Percentiles rank a stretch among this genome's conserved stretches.
phyloP scores from a whole-genome alignment of 2,113 vertebrate genomes.

The Ovis aries region DNA sequence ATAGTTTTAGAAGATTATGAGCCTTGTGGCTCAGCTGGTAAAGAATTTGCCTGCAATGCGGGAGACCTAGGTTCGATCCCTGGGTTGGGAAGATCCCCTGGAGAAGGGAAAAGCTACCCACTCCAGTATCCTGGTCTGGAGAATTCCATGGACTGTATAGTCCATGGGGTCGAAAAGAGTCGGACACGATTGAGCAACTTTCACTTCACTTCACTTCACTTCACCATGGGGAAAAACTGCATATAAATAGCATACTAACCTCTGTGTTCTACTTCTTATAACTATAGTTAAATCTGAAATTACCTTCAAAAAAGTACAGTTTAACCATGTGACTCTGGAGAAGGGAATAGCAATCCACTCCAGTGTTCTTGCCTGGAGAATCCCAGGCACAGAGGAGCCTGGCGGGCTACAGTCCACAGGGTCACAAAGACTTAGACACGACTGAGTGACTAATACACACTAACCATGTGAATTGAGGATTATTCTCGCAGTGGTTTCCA shows the following conservation, averaged over 20 bases:
- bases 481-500: background rate
- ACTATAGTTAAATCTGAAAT: background rate
- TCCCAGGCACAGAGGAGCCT: background rate
- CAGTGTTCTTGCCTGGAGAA: background rate
- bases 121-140: background rate
- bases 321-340: background rate
- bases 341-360: background rate
- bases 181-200: background rate
- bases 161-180: background rate
- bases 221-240: background rate
- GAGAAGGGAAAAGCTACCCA: background rate
- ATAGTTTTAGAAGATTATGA: background rate
- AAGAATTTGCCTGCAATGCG: accelerated
- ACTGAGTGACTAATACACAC: background rate
- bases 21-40: background rate
- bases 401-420: background rate
- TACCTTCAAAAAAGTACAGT: background rate
- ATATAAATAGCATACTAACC: background rate
- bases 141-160: background rate
- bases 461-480: background rate
- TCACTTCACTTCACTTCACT: background rate
- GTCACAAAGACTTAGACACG: accelerated
- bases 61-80: background rate
- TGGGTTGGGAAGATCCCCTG: background rate
- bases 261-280: background rate